A percentile compares a stretch with the other conserved stretches of the same genome.
phyloP scores from a whole-genome alignment of 30 jellyfish, hydroid and myxozoan species.

The Turritopsis rubra region DNA sequence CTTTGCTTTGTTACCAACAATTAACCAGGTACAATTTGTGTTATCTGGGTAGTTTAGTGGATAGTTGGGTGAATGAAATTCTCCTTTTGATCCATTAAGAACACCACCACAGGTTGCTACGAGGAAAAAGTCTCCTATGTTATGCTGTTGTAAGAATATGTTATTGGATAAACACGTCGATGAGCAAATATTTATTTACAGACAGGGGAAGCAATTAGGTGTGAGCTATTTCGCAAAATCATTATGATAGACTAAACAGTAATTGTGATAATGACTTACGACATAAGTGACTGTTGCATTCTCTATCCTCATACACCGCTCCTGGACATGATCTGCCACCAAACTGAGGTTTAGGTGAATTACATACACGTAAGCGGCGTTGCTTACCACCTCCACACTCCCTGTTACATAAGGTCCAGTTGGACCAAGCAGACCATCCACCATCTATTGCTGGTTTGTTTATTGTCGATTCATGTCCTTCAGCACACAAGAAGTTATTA shows the following conservation, averaged over 20 bases:
- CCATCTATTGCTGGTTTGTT: constrained; percentile 42
- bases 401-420: constrained; percentile 77
- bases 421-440: constrained; percentile 74
- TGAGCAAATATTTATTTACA: too few relatives aligned
- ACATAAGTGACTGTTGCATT: constrained; percentile 69
- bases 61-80: constrained; percentile 85
- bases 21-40: constrained; percentile 86
- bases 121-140: too few relatives aligned
- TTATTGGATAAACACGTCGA: too few relatives aligned
- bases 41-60: constrained; percentile 86
- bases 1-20: constrained; percentile 53
- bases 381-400: constrained; percentile 87
- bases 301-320: constrained; percentile 36
- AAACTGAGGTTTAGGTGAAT: constrained; percentile 76
- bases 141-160: too few relatives aligned
- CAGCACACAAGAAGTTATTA: constrained; percentile 60
- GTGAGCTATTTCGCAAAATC: too few relatives aligned
- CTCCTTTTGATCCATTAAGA: constrained; percentile 72
- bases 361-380: constrained; percentile 74
- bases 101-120: constrained; percentile 71
- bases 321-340: constrained; percentile 85
- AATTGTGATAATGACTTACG: constrained; percentile 62
- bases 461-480: constrained; percentile 1
- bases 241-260: too few relatives aligned
- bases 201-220: too few relatives aligned